Conservation (phyloP, 2,113 vertebrate genomes). For the Proterorhinus semilunaris region DNA sequence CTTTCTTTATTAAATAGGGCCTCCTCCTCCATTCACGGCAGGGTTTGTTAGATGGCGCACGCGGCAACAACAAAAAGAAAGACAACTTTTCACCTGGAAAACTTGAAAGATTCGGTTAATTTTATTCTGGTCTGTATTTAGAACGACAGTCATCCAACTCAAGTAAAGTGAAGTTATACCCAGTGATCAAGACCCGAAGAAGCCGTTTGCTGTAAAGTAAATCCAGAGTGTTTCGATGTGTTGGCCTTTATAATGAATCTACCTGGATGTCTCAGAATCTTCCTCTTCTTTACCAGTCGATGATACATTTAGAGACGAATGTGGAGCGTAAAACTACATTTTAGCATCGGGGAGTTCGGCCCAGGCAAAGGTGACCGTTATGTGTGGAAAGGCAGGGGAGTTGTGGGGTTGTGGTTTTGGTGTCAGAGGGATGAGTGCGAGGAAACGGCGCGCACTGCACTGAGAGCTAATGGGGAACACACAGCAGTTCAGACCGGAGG, state of each 20-base stretch:
- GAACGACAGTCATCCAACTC: too few species aligned
- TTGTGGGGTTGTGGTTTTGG: constrained; percentile 16
- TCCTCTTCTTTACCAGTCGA: neutral
- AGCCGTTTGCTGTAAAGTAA: too few species aligned
- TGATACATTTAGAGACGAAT: constrained; percentile 73
- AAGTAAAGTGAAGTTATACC: too few species aligned
- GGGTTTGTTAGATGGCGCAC: neutral
- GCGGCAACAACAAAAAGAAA: neutral
- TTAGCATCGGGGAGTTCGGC: constrained; percentile 58
- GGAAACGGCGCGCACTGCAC: constrained; percentile 70
- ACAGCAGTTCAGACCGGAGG: constrained; percentile 74
- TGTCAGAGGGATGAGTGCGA: constrained; percentile 61
- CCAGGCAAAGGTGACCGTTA: constrained; percentile 59
- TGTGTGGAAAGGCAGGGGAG: constrained; percentile 44
- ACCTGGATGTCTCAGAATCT: too few species aligned
- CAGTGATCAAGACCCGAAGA: too few species aligned
- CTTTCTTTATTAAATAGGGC: constrained; percentile 19
- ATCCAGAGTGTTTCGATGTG: too few species aligned
- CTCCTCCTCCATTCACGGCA: constrained; percentile 9
- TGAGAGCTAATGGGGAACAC: constrained; percentile 78
- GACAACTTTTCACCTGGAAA: neutral
- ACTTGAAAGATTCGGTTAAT: too few species aligned
- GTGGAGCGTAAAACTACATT: constrained; percentile 55
- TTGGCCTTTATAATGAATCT: too few species aligned
- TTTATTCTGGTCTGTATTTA: too few species aligned